Percentiles rank a stretch among this genome's conserved stretches.
Evolutionary conservation across 2,113 vertebrate species (phyloP).

Genomic region (Thermophis baileyi): DNA sequence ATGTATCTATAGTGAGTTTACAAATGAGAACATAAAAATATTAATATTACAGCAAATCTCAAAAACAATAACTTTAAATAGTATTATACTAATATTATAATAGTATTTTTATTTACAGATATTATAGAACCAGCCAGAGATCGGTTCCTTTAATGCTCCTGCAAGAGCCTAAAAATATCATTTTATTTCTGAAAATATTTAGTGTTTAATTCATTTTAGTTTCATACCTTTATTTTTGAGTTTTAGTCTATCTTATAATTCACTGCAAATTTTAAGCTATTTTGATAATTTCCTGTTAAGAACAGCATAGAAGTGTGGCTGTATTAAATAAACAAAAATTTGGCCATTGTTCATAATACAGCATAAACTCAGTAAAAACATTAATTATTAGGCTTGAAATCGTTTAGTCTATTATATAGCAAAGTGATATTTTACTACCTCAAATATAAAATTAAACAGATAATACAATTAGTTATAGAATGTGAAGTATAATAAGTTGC

Average conservation of each 20-base stretch:
- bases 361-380: constrained; percentile 31
- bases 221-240: background rate
- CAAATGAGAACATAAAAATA: background rate
- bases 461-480: constrained; percentile 18
- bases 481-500: constrained; percentile 45
- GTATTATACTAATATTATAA: too few species aligned
- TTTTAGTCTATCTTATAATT: background rate
- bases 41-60: background rate
- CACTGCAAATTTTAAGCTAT: background rate
- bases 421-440: constrained; percentile 34
- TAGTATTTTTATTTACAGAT: background rate
- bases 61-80: background rate
- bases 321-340: background rate
- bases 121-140: background rate
- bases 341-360: background rate
- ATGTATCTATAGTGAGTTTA: background rate
- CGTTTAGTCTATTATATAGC: constrained; percentile 11
- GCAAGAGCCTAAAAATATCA: background rate
- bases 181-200: background rate
- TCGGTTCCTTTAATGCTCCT: background rate
- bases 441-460: constrained; percentile 34
- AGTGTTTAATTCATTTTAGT: background rate
- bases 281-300: background rate
- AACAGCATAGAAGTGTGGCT: background rate
- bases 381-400: constrained; percentile 31